These are phyloP conservation scores for Aurelia aurita DNA, from an alignment of 30 jellyfish, hydroid and myxozoan genomes.

Conservation along the genomic window DNA sequence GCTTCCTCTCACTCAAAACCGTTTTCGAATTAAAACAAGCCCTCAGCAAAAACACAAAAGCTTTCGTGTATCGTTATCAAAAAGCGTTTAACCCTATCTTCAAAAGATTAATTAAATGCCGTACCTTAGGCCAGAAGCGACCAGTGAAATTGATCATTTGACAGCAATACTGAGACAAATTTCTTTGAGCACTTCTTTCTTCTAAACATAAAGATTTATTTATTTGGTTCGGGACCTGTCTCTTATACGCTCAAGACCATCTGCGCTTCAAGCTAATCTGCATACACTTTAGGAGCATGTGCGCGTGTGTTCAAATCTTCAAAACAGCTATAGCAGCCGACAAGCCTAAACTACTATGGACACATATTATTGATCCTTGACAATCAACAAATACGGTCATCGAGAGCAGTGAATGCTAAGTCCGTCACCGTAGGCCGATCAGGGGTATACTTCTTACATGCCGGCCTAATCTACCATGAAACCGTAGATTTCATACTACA, in stretches of 20 bases:
- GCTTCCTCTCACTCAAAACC: too few species aligned
- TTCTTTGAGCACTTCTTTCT: conserved; percentile 28
- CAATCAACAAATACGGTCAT: conserved; percentile 18
- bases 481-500: too few species aligned
- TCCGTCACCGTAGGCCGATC: conserved; percentile 31
- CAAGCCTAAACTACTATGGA: conserved; percentile 68
- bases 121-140: conserved; percentile 3
- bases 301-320: conserved; percentile 58
- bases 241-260: conserved; percentile 57
- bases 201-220: conserved; percentile 28
- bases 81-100: not conserved
- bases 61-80: not conserved
- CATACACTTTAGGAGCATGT: conserved; percentile 58
- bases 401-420: conserved; percentile 39
- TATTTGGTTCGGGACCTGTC: conserved; percentile 68
- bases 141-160: conserved; percentile 2
- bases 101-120: not conserved
- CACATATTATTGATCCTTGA: conserved; percentile 51
- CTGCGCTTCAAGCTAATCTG: conserved; percentile 65
- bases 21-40: not conserved
- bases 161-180: not conserved
- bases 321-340: conserved; percentile 66
- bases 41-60: not conserved
- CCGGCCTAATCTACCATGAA: too few species aligned
- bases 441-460: too few species aligned